Evolutionary conservation across 2,888 invertebrate species (phyloP), one percentile per base, ranked within the genome.

Genomic region (Brachynemurus nebulosus): DNA sequence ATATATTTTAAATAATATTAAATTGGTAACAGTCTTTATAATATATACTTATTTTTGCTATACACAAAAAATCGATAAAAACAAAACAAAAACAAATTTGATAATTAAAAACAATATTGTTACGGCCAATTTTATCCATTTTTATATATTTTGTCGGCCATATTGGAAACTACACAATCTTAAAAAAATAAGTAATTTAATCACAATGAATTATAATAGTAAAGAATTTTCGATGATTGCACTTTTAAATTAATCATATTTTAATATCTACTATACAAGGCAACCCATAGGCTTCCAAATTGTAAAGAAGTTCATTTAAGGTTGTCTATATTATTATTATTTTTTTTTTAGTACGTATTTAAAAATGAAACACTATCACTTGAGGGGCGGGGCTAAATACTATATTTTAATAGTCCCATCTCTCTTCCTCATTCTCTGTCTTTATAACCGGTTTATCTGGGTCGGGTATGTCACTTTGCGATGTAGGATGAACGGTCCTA

Each of bases 371-470:
- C 23, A 44, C 27, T 19, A 44, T 20, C 44, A 42, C 44, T 37
- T 16, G 21, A 34, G 34, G 19, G 45, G 44, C 45, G 48, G 48
- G 46, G 40, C 41, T 38, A 34, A 39, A 46, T 45, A 51, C 42
- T 43, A 42, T 42, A 41, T 44, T 43, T 60, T 58, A 68, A 58
- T 76, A 77, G 58, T 76, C 76, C 77, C 77, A 77, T 61, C 74
- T 65, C 57, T 74, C 76, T 53, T 74, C 72, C 51, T 75, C 74
- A 51, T 67, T 65, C 59, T 76, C 75, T 53, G 68, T 69, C 63
- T 71, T 77, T 58, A 71, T 71, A 55, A 47, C 51, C 49, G 30
- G 40, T 42, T 40, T 44, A 41, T 38, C 48, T 67, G 66, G 59
- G 72, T 71, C 49, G 69, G 70, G 47, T 65, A 62, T 45, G 54